Conservation (phyloP, 2,888 invertebrate species). For the Cantharis rustica region DNA sequence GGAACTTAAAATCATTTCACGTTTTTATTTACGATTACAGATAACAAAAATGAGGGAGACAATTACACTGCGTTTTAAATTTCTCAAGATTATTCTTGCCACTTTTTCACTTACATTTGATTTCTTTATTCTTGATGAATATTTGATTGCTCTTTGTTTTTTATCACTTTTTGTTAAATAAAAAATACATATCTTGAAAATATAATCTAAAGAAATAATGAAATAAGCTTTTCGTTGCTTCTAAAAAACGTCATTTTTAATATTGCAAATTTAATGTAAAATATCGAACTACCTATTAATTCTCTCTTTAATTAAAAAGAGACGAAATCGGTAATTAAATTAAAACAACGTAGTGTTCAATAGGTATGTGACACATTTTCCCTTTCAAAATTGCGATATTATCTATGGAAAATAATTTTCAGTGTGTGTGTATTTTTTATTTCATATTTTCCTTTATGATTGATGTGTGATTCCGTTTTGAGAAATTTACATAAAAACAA, state of each 20-base stretch:
- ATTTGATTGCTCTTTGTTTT: constrained; percentile 23
- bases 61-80: constrained; percentile 26
- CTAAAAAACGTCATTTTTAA: neutral
- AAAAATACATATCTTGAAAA: neutral
- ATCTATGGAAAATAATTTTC: neutral
- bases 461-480: neutral
- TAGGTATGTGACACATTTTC: neutral
- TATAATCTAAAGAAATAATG: neutral
- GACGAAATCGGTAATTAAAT: neutral
- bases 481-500: neutral
- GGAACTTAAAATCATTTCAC: constrained; percentile 24
- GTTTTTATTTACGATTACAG: constrained; percentile 22
- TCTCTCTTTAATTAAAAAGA: neutral
- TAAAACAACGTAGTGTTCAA: neutral
- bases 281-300: neutral
- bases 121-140: constrained; percentile 29
- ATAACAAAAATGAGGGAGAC: constrained; percentile 29
- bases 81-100: constrained; percentile 15
- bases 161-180: neutral
- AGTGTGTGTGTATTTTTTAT: neutral
- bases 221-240: neutral
- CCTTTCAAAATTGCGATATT: neutral
- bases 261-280: neutral
- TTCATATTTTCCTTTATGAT: neutral
- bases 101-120: constrained; percentile 14